Evolutionary conservation across 2,888 invertebrate genomes (phyloP), one percentile per base, ranked within the genome.

Genomic region (Agrotis clavis): DNA sequence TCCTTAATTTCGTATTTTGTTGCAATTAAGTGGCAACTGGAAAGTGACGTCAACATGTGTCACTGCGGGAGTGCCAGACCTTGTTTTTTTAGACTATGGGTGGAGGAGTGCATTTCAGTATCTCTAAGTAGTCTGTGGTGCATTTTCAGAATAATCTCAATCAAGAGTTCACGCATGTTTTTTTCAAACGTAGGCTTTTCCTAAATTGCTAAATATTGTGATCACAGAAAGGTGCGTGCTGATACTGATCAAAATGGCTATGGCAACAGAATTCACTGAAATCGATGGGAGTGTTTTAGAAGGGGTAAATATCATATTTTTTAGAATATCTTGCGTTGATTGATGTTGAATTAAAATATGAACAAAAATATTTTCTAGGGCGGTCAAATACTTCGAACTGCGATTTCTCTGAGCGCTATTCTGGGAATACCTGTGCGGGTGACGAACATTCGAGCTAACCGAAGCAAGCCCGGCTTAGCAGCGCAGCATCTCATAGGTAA

Each of bases 351-450:
- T 51, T 64, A 69, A 60, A 64, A 74, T 63, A n/a, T 54, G 21
- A 6, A 30, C 25, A 48, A 19, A 60, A 63, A 71, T 62, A 50
- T 61, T 91, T 6, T 95, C 77, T 83, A 98, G 98, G 99, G 99
- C 71, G 99, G 99, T 0, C 99, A 99, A 96, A 98, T 99, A 76
- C 95, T 99, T 41, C 97, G 99, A 72, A 97, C 98, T 90, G 97
- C 99, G 0, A 94, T 98, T 35, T 97, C 98, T 13, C 92, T 99
- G 41, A 98, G 99, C 90, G 98, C 98, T 73, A 96, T 99, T 63
- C 95, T 98, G 67, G 95, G 97, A 53, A 97, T 97, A 67, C 98
- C 98, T 0, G 96, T 99, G 47, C 97, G 97, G 80, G 97, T 99
- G 6, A 93, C 90, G 14, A 99, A 98, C 78, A 99, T 99, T 83